phyloP scores from a whole-genome alignment of 1,140 invertebrate species.

The Sipha flava region DNA sequence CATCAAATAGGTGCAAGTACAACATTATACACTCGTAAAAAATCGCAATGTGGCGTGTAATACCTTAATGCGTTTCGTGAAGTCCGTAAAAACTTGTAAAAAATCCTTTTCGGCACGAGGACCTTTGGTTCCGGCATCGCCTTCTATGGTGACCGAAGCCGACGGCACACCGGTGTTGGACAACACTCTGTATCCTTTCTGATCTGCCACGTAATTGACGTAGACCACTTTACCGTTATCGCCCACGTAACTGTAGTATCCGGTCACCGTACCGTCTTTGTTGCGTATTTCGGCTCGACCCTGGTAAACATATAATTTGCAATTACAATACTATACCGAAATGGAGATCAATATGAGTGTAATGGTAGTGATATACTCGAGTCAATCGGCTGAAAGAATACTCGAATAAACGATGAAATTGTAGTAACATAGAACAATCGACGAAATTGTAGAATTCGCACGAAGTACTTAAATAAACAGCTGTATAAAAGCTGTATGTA shows the following conservation, averaged over 20 bases:
- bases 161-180: background rate
- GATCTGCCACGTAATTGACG: conserved; percentile 9
- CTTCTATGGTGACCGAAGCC: background rate
- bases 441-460: no score
- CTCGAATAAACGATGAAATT: no score
- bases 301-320: background rate
- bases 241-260: conserved; percentile 11
- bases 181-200: background rate
- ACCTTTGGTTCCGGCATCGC: background rate
- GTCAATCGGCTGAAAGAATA: no score
- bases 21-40: background rate
- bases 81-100: background rate
- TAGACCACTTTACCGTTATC: background rate
- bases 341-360: no score
- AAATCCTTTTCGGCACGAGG: background rate
- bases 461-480: no score
- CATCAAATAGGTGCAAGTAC: background rate
- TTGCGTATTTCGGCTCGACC: conserved; percentile 2
- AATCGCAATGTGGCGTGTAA: background rate
- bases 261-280: conserved; percentile 8
- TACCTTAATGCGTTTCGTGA: background rate
- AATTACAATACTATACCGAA: background rate
- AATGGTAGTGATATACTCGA: background rate
- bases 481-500: no score
- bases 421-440: no score